Evolutionary conservation across 2,888 invertebrate genomes (phyloP).

Genomic region (Mythimna loreyi): DNA sequence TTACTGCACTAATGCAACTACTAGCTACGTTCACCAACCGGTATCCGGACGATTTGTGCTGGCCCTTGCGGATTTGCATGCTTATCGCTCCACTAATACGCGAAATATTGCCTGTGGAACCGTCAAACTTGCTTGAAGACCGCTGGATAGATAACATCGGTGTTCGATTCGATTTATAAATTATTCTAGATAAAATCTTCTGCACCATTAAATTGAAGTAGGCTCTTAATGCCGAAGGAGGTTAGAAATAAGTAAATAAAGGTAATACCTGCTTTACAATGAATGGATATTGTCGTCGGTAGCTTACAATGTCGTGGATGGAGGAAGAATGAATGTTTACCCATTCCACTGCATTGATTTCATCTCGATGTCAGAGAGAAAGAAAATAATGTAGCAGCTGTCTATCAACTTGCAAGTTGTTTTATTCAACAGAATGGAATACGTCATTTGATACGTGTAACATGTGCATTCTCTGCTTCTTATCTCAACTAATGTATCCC

Average conservation of each 20-base stretch:
- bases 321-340: constrained; percentile 59
- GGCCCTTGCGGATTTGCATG: constrained; percentile 71
- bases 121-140: constrained; percentile 56
- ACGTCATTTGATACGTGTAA: constrained; percentile 49
- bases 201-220: constrained; percentile 41
- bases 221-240: constrained; percentile 23
- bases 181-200: constrained; percentile 46
- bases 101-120: constrained; percentile 57
- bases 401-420: constrained; percentile 50
- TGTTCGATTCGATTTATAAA: constrained; percentile 43
- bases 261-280: constrained; percentile 47
- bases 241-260: constrained; percentile 51
- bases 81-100: constrained; percentile 65
- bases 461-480: constrained; percentile 24
- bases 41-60: constrained; percentile 70
- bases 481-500: constrained; percentile 32
- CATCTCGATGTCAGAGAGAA: constrained; percentile 37
- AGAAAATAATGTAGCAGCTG: constrained; percentile 52
- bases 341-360: constrained; percentile 50
- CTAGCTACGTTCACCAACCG: constrained; percentile 77
- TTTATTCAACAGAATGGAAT: constrained; percentile 51
- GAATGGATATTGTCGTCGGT: constrained; percentile 39
- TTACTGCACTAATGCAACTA: constrained; percentile 82
- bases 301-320: constrained; percentile 46
- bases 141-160: constrained; percentile 41